Percentiles rank a stretch among this genome's conserved stretches.
These are phyloP conservation scores for Aphodius granarius DNA, from an alignment of 2,888 invertebrate genomes.

Conservation along the genomic window DNA sequence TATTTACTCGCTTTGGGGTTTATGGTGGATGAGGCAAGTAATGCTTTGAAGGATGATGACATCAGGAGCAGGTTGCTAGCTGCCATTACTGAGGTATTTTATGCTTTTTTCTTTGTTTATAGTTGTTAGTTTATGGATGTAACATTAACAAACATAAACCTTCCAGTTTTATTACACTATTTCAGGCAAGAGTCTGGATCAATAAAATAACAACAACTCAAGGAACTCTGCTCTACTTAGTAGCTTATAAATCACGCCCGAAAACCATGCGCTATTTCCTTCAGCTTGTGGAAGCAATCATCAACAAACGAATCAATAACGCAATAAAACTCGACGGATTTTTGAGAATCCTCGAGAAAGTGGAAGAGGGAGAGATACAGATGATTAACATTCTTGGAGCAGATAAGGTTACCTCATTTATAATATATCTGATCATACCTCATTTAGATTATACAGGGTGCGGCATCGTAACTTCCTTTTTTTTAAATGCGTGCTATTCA, in stretches of 20 bases:
- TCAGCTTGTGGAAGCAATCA: conserved; percentile 43
- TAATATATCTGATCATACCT: no score
- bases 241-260: conserved; percentile 41
- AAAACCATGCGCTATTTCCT: conserved; percentile 43
- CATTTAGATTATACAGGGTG: no score
- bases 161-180: conserved; percentile 20
- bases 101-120: conserved; percentile 4
- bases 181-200: conserved; percentile 43
- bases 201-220: conserved; percentile 41
- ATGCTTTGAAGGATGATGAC: conserved; percentile 42
- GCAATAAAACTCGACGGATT: conserved; percentile 43
- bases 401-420: conserved; percentile 34
- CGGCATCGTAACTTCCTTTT: no score
- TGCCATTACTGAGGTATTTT: conserved; percentile 40
- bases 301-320: conserved; percentile 42
- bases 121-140: conserved; percentile 14
- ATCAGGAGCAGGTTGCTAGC: conserved; percentile 40
- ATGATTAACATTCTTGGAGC: conserved; percentile 40
- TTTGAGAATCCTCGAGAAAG: conserved; percentile 40
- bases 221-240: conserved; percentile 41
- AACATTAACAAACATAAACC: no score
- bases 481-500: no score
- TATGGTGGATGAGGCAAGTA: conserved; percentile 43
- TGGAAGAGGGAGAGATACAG: conserved; percentile 41
- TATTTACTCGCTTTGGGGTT: conserved; percentile 42